These are phyloP conservation scores for Aphelocoma californica DNA, from an alignment of 2,797 vertebrate genomes.

Conservation along the genomic window DNA sequence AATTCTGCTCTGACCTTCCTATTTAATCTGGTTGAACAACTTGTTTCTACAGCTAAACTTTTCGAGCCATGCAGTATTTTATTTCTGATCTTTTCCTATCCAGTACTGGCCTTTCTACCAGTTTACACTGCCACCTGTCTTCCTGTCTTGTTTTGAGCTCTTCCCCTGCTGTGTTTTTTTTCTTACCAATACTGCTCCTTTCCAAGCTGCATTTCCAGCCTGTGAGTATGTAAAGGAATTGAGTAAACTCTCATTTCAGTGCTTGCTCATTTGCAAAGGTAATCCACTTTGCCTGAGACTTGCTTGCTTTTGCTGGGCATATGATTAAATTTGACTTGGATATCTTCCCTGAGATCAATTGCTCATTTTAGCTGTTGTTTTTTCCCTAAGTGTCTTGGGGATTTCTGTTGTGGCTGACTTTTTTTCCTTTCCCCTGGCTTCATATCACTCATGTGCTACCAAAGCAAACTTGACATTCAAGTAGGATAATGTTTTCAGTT, in stretches of 20 bases:
- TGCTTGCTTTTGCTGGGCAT: slow-evolving; percentile 20
- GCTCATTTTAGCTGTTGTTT: neutral
- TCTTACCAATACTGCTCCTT: neutral
- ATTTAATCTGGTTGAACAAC: neutral
- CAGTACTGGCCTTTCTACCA: neutral
- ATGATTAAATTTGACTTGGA: neutral
- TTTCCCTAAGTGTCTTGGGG: neutral
- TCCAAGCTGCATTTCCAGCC: neutral
- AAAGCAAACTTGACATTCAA: slow-evolving; percentile 36
- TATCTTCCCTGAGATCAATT: slow-evolving; percentile 6
- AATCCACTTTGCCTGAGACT: slow-evolving; percentile 20
- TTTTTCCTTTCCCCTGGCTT: neutral
- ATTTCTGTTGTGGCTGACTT: neutral
- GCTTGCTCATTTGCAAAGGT: slow-evolving; percentile 20
- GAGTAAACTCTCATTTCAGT: slow-evolving; percentile 2
- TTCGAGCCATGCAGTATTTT: neutral
- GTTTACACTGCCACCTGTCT: neutral
- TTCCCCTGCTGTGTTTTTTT: neutral
- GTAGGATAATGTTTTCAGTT: slow-evolving; percentile 44
- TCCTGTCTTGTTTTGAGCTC: neutral
- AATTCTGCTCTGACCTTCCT: neutral
- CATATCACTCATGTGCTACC: neutral
- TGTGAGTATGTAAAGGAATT: neutral
- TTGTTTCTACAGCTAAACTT: neutral
- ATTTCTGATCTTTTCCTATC: neutral